Percentiles rank a stretch among this genome's conserved stretches.
Conservation (phyloP, 1,140 invertebrate species). For the Maniola jurtina region DNA sequence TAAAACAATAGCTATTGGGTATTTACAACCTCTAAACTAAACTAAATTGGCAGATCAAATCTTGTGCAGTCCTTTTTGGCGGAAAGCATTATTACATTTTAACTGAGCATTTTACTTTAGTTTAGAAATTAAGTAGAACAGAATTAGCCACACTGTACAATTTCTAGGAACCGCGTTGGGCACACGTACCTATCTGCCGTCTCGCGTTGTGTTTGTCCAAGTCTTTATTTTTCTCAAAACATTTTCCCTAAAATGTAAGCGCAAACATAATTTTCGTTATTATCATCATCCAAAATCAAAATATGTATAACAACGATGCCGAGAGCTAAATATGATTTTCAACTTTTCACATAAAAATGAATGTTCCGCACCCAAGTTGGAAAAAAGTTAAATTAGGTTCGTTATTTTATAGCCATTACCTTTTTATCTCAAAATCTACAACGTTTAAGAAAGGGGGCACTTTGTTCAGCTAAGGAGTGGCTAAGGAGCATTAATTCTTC, state of each 20-base stretch:
- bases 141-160: too few relatives aligned
- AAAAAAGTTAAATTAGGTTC: constrained; percentile 33
- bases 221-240: too few relatives aligned
- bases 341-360: constrained; percentile 40
- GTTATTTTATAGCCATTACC: constrained; percentile 32
- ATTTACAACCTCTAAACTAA: too few relatives aligned
- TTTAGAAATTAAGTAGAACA: too few relatives aligned
- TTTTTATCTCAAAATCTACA: constrained; percentile 26
- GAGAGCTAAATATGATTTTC: constrained; percentile 29
- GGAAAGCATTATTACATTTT: too few relatives aligned
- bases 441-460: constrained; percentile 14
- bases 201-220: too few relatives aligned
- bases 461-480: constrained; percentile 13
- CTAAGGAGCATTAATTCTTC: constrained; percentile 12
- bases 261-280: not conserved
- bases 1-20: too few relatives aligned
- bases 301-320: constrained; percentile 14
- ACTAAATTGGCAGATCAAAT: too few relatives aligned
- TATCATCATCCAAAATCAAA: not conserved
- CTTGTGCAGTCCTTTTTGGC: too few relatives aligned
- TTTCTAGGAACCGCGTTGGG: too few relatives aligned
- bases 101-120: too few relatives aligned
- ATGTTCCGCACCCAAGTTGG: constrained; percentile 25
- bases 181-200: too few relatives aligned
- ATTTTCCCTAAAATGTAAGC: not conserved